Evolutionary conservation across 1,140 invertebrate species (phyloP), one percentile per base, ranked within the genome.

Genomic region (Drosophila sucinea): DNA sequence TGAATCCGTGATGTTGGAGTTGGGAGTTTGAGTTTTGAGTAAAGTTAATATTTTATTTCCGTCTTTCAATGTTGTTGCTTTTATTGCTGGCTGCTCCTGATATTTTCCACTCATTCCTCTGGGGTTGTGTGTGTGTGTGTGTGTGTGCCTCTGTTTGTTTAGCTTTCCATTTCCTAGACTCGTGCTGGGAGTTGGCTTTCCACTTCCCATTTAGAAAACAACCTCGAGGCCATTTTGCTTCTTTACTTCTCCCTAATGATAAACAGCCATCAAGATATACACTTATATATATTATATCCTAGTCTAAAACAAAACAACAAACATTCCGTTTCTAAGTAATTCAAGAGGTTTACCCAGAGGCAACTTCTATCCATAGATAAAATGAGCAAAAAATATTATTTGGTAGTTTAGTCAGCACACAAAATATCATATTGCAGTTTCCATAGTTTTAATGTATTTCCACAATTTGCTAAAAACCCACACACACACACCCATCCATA

Each of bases 41-140:
- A 79, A 78, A 87, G 83, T 83, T 86, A 87, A 86, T 87, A 89
- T 80, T 87, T 87, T 87, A 87, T 87, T 89, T 83, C 79, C 73
- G 74, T 61, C 84, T 83, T 74, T 61, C 66, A 38, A 27, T 47
- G 44, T 23, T 47, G 17, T 47, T 47, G 44, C 44, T 47, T 23
- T 47, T 47, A 47, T 51, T 51, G 25, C 44, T 51, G 17, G 35
- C 35, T 38, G 10, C 11, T 38, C 8, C 35, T 38, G 44, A 51
- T 51, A 51, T 61, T 56, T 63, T 51, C 60, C 40, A 30, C 44
- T 25, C 64, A 51, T 44, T 71, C 11, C 38, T 10, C 27, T 47
- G 30, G 30, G 63, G 61, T 38, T 55, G 66, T 23, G 17, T 17
- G 17, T 17, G 17, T 17, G 17, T 17, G 17, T 17, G 17, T 17